Evolutionary conservation across 2,797 vertebrate genomes (phyloP).

Genomic region (Tarsius wallacei): DNA sequence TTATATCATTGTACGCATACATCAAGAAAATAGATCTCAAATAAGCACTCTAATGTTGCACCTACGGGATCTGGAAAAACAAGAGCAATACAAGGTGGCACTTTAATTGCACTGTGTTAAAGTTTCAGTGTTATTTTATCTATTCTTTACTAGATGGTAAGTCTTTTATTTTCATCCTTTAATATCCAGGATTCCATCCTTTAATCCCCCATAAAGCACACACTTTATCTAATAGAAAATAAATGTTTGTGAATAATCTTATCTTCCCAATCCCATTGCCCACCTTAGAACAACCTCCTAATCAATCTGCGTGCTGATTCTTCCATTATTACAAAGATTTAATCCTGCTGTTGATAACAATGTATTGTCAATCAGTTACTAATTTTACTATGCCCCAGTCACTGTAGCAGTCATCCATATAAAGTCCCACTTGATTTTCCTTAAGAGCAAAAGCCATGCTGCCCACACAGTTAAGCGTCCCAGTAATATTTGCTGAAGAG

Average conservation of each 20-base stretch:
- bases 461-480: neutral
- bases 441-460: neutral
- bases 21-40: no score
- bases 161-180: neutral
- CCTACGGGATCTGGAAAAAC: no score
- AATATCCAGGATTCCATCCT: neutral
- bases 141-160: neutral
- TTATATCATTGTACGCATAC: no score
- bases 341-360: neutral
- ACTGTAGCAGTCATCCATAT: neutral
- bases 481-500: neutral
- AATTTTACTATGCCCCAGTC: neutral
- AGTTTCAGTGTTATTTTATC: neutral
- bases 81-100: neutral
- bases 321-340: neutral
- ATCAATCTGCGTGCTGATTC: neutral
- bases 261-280: neutral
- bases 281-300: neutral
- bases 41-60: no score
- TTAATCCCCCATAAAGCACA: no score
- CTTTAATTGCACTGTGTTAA: neutral
- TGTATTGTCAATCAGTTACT: neutral
- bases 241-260: neutral
- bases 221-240: neutral
- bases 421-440: neutral